Conservation (phyloP, 2,113 vertebrate species). For the Perccottus glenii region DNA sequence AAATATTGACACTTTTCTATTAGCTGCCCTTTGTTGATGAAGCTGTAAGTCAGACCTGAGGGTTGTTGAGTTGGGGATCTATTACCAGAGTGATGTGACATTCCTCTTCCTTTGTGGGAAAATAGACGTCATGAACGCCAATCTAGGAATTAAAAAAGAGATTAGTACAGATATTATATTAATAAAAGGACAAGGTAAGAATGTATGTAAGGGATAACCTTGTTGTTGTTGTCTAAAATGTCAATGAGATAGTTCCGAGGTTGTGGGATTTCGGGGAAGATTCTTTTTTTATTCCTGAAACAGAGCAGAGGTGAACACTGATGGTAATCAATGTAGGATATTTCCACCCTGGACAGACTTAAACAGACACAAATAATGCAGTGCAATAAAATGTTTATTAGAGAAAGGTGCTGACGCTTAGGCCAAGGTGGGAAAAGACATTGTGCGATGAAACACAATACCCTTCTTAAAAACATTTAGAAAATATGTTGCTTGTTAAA, state of each 20-base stretch:
- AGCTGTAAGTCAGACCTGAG: background rate
- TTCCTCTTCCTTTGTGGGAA: constrained; percentile 22
- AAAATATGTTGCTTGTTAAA: too few relatives aligned
- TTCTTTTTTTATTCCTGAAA: constrained; percentile 26
- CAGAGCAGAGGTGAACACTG: constrained; percentile 1
- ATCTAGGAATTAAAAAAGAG: constrained; percentile 20
- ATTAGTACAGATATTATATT: background rate
- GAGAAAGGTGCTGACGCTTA: too few relatives aligned
- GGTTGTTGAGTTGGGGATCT: constrained; percentile 1
- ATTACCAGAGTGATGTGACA: constrained; percentile 48
- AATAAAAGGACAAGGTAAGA: background rate
- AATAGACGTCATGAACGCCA: background rate
- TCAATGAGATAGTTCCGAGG: constrained; percentile 52
- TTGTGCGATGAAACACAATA: too few relatives aligned
- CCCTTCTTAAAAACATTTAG: too few relatives aligned
- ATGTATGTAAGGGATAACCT: constrained; percentile 24
- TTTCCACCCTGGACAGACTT: too few relatives aligned
- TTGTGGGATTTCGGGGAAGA: constrained; percentile 51
- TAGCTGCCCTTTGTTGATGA: background rate
- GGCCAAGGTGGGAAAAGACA: too few relatives aligned
- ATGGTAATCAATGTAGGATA: background rate
- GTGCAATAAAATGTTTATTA: too few relatives aligned
- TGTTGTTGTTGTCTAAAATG: constrained; percentile 48
- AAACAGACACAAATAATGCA: too few relatives aligned
- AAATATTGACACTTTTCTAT: background rate